Evolutionary conservation across 2,888 invertebrate genomes (phyloP), one percentile per base, ranked within the genome.

Genomic region (Leptinotarsa haldemani): DNA sequence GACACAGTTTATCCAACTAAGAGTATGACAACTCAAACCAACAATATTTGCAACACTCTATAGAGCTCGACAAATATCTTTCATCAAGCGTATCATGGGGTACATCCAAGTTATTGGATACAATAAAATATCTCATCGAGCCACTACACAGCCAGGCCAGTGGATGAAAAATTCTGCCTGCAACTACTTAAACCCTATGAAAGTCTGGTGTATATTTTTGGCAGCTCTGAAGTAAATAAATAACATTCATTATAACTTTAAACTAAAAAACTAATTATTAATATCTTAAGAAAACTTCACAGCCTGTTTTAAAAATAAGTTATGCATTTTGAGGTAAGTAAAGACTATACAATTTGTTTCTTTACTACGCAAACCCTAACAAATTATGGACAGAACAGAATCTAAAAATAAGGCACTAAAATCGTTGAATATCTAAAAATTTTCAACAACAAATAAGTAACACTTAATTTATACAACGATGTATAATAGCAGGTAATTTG

Each of bases 211-310:
- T 65, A 69, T 50, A 69, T 66, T 66, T 71, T 74, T 71, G 74
- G 71, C 71, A 74, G 69, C 64, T 69, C 63, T 68, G 65, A 74
- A 71, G 64, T 58, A 69, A 70, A 70, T 71, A 74, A 74, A 76
- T 76, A 76, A 74, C 61, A 75, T 70, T 71, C 61, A 65, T 72
- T 70, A 69, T 67, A 69, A 69, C 47, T 74, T 64, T 72, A 70
- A 65, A 67, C 74, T 71, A 71, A 68, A 63, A 67, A 72, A 73
- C 73, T 73, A 73, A 65, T 69, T 53, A 69, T 61, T 69, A 65
- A 73, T 40, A 69, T 73, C 65, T 70, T 73, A 65, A 73, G 73
- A 73, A 52, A 73, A 69, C 66, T 69, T 73, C 73, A 73, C 73
- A 73, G 73, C 73, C 73, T 66, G 65, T 69, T 65, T 58, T 48